A percentile compares a stretch with the other conserved stretches of the same genome.
Evolutionary conservation across 2,888 invertebrate species (phyloP).

Genomic region (Perdita meconis): DNA sequence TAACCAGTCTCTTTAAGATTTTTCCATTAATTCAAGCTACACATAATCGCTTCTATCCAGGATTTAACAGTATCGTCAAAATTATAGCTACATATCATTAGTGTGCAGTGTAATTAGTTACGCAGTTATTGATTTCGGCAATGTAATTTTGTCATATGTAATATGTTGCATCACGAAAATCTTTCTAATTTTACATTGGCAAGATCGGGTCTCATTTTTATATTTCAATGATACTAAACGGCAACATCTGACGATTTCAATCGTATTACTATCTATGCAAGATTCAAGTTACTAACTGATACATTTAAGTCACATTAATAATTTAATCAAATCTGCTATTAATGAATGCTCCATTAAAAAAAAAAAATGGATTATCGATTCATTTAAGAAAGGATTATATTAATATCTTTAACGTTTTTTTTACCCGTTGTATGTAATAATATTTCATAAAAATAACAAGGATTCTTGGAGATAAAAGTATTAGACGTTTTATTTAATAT

Average conservation of each 20-base stretch:
- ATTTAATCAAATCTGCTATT: not conserved
- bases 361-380: no score
- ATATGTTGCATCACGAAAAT: conserved; percentile 32
- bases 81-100: conserved; percentile 46
- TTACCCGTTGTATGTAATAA: not conserved
- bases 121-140: conserved; percentile 32
- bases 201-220: conserved; percentile 3
- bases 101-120: conserved; percentile 39
- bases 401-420: not conserved
- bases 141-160: conserved; percentile 35
- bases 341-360: no score
- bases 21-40: conserved; percentile 42
- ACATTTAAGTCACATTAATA: not conserved
- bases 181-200: conserved; percentile 18
- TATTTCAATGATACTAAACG: not conserved
- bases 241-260: conserved; percentile 9
- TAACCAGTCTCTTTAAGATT: conserved; percentile 51
- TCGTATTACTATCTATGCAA: conserved; percentile 4
- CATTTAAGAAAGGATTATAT: not conserved
- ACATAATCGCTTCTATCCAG: conserved; percentile 59
- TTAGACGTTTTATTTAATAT: conserved; percentile 9
- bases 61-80: conserved; percentile 52
- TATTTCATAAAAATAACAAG: conserved; percentile 1
- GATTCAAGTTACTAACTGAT: conserved; percentile 7
- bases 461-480: not conserved